Conservation (phyloP, 1,140 invertebrate genomes). For the Pseudomyrmex gracilis region DNA sequence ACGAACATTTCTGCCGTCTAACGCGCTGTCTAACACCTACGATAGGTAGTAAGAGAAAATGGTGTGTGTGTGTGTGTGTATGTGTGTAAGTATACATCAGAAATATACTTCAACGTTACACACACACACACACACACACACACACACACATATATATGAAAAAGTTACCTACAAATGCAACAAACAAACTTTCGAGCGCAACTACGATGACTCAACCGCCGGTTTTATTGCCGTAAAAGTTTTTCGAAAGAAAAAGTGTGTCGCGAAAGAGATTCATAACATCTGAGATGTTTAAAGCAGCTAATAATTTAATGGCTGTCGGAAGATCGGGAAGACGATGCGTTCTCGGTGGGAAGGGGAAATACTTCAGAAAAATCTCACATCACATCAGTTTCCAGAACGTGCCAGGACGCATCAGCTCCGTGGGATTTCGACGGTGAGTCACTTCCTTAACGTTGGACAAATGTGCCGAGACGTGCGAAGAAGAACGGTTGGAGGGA, state of each 20-base stretch:
- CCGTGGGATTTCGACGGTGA: constrained; percentile 76
- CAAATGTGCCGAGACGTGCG: constrained; percentile 77
- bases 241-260: neutral
- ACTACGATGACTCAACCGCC: neutral
- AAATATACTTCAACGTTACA: neutral
- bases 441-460: constrained; percentile 77
- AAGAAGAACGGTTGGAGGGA: constrained; percentile 57
- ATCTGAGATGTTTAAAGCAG: constrained; percentile 58
- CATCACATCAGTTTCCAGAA: constrained; percentile 68
- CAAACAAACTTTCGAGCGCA: too few species aligned
- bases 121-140: too few species aligned
- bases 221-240: constrained; percentile 17
- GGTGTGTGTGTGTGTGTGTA: neutral
- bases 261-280: neutral
- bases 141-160: too few species aligned
- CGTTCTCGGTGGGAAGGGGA: neutral
- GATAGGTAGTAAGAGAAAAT: constrained; percentile 7
- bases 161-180: too few species aligned
- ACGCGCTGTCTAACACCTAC: neutral
- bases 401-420: constrained; percentile 73
- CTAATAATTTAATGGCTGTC: constrained; percentile 65
- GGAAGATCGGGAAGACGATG: constrained; percentile 21
- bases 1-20: constrained; percentile 14
- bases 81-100: neutral
- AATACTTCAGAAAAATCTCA: constrained; percentile 63